Conservation (phyloP, 1,140 invertebrate species). For the Brachionus manjavacas region DNA sequence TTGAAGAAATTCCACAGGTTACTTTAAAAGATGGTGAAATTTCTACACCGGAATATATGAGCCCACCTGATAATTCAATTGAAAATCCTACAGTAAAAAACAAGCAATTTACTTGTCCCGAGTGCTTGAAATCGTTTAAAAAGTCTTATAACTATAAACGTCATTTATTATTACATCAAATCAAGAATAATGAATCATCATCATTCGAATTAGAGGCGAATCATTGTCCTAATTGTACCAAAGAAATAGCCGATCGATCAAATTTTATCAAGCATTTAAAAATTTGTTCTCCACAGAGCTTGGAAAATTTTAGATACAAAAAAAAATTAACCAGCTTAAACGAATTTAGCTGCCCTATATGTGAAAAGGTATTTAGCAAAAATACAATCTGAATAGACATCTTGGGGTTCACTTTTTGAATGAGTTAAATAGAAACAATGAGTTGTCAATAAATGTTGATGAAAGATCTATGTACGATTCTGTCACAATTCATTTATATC, state of each 20-base stretch:
- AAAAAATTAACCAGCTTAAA: background rate
- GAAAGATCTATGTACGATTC: background rate
- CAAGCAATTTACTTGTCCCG: background rate
- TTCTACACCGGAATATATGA: background rate
- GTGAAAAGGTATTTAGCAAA: background rate
- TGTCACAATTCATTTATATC: background rate
- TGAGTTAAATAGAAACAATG: background rate
- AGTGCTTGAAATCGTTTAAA: background rate
- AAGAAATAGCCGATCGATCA: background rate
- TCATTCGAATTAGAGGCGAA: background rate
- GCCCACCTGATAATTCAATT: background rate
- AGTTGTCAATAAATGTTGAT: background rate
- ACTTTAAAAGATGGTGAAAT: background rate
- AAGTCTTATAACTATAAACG: slow-evolving; percentile 17
- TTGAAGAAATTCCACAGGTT: background rate
- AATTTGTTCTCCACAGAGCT: background rate
- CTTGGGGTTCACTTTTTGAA: background rate
- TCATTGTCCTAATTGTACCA: background rate
- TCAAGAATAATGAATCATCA: background rate
- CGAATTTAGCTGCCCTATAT: background rate
- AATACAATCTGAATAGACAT: background rate
- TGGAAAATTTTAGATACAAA: background rate
- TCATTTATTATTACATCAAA: background rate
- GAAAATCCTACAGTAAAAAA: background rate
- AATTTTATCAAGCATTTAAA: slow-evolving; percentile 11